Evolutionary conservation across 2,113 vertebrate species (phyloP).

Genomic region (Artemisiospiza belli): DNA sequence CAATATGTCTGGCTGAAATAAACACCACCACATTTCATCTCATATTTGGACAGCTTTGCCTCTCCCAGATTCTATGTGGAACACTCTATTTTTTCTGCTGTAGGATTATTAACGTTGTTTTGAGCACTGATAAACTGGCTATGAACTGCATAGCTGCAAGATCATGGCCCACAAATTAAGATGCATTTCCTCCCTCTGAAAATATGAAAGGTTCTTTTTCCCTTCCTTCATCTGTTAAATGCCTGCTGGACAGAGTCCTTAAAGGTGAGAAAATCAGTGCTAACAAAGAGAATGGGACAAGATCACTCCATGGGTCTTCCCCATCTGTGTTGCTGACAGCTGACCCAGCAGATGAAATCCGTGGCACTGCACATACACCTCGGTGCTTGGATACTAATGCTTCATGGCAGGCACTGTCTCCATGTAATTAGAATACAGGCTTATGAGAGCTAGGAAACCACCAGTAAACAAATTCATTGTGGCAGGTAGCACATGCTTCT

Average conservation of each 20-base stretch:
- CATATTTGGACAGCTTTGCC: neutral
- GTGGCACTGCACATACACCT: neutral
- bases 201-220: neutral
- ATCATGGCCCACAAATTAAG: neutral
- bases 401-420: conserved; percentile 20
- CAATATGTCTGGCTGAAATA: neutral
- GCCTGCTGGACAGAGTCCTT: neutral
- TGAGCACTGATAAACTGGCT: neutral
- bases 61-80: neutral
- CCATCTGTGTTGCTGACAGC: neutral
- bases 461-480: conserved; percentile 33
- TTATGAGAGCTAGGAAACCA: neutral
- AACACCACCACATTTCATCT: neutral
- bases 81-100: neutral
- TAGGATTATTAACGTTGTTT: neutral
- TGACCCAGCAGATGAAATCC: neutral
- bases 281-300: neutral
- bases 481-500: conserved; percentile 53
- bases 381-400: neutral
- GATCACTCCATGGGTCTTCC: neutral
- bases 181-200: neutral
- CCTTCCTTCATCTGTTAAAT: neutral
- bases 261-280: neutral
- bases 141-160: neutral
- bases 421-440: conserved; percentile 20